phyloP scores from a whole-genome alignment of 2,888 invertebrate genomes.

The Harmothoe impar region DNA sequence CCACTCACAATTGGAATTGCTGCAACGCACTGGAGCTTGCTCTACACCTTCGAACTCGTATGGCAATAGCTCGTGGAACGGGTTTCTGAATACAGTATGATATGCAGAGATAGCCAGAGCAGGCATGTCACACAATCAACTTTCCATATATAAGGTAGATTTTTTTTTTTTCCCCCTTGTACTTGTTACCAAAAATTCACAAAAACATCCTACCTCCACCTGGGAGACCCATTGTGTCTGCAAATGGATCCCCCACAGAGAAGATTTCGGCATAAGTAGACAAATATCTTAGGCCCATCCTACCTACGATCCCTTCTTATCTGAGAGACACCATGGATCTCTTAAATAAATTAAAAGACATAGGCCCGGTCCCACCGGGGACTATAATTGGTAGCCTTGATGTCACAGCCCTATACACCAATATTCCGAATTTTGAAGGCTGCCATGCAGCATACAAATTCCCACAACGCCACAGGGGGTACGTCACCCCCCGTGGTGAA shows the following conservation, averaged over 20 bases:
- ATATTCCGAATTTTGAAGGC: constrained; percentile 15
- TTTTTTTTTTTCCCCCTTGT: too few species aligned
- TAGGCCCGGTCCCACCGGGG: neutral
- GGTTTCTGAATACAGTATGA: too few species aligned
- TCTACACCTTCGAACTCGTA: too few species aligned
- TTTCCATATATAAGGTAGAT: too few species aligned
- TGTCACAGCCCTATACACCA: constrained; percentile 26
- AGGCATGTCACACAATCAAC: too few species aligned
- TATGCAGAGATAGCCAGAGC: too few species aligned
- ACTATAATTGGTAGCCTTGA: neutral
- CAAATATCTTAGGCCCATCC: neutral
- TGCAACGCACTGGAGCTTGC: too few species aligned
- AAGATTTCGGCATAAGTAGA: constrained; percentile 2
- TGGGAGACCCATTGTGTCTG: constrained; percentile 15
- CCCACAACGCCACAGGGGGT: neutral
- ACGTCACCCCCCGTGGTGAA: neutral
- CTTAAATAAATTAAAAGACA: neutral
- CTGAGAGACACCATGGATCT: constrained; percentile 5
- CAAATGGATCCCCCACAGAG: constrained; percentile 29
- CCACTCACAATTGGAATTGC: too few species aligned
- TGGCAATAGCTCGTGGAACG: too few species aligned
- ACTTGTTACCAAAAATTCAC: constrained; percentile 18
- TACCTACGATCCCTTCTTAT: neutral
- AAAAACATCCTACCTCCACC: neutral
- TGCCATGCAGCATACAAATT: neutral